A percentile compares a stretch with the other conserved stretches of the same genome.
These are phyloP conservation scores for Parotocinclus haroldoi DNA, from an alignment of 2,797 vertebrate species.

Conservation along the genomic window DNA sequence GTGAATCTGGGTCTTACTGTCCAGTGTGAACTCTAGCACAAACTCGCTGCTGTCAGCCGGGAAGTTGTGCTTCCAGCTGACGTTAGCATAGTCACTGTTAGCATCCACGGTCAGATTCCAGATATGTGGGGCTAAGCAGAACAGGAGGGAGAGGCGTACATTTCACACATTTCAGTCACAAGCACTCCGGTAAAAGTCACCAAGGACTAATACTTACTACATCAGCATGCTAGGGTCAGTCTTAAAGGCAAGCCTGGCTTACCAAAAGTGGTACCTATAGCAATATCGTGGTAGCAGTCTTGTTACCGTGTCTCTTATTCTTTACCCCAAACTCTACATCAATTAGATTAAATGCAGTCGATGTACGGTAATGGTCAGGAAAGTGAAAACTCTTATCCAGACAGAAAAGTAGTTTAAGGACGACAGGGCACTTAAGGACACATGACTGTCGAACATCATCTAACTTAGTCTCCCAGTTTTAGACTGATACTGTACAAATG, in stretches of 20 bases:
- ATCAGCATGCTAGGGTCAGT: no score
- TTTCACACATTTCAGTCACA: constrained; percentile 29
- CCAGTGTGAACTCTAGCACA: constrained; percentile 94
- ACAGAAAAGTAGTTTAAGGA: no score
- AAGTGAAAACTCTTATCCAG: no score
- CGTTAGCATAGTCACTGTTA: constrained; percentile 96
- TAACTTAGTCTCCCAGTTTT: constrained; percentile 1
- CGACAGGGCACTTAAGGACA: no score
- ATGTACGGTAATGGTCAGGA: no score
- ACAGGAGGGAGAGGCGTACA: constrained; percentile 73
- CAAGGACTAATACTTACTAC: constrained; percentile 5
- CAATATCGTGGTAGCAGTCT: no score
- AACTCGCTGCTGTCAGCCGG: constrained; percentile 87
- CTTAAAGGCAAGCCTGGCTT: no score
- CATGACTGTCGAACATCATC: background rate
- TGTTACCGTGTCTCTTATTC: no score
- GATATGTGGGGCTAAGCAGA: constrained; percentile 79
- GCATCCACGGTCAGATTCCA: constrained; percentile 93
- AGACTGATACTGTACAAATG: background rate
- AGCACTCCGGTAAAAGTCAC: background rate
- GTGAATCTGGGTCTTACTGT: constrained; percentile 85
- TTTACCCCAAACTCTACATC: no score
- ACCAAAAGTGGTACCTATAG: no score
- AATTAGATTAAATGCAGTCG: no score
- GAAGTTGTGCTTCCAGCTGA: constrained; percentile 98